Conservation (phyloP, 2,888 invertebrate genomes). For the Eupithecia abbreviata region DNA sequence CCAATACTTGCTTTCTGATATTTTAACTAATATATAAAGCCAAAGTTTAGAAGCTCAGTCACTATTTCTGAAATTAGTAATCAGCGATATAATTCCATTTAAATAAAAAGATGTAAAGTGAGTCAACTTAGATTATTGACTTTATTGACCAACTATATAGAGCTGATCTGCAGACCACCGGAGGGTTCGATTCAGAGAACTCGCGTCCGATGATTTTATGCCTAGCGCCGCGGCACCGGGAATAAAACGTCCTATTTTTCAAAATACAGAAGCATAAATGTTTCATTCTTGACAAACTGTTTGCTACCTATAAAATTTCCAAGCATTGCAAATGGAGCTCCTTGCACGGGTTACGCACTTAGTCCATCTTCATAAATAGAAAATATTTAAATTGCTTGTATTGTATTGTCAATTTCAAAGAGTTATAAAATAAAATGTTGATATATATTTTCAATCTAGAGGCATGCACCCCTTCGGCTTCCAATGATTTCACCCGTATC, state of each 20-base stretch:
- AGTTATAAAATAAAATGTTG: neutral
- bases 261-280: conserved; percentile 25
- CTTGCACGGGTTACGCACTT: neutral
- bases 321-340: neutral
- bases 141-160: conserved; percentile 32
- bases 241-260: conserved; percentile 40
- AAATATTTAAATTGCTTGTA: neutral
- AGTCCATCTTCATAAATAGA: neutral
- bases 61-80: neutral
- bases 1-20: neutral
- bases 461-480: conserved; percentile 57
- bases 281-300: conserved; percentile 10
- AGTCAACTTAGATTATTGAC: neutral
- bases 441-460: conserved; percentile 48
- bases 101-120: neutral
- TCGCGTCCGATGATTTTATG: conserved; percentile 39
- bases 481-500: conserved; percentile 68
- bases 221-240: conserved; percentile 36
- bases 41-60: neutral
- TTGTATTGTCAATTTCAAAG: neutral
- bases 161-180: conserved; percentile 54
- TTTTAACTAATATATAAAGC: neutral
- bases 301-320: conserved; percentile 14
- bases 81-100: neutral
- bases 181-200: conserved; percentile 41